These are phyloP conservation scores for Thalassarche chlororhynchos DNA, from an alignment of 2,113 vertebrate species.

Conservation along the genomic window DNA sequence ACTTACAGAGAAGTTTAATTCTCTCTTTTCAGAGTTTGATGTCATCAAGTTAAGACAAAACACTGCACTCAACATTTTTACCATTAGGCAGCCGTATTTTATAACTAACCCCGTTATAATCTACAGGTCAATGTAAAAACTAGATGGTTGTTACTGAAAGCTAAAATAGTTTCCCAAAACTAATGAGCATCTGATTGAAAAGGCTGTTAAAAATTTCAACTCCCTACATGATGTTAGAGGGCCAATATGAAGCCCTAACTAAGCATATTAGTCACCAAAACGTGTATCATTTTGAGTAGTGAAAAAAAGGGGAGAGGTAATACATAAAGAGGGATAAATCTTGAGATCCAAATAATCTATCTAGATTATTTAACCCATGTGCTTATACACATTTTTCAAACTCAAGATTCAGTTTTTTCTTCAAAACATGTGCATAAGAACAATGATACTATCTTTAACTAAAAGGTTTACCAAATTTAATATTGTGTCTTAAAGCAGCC, in stretches of 20 bases:
- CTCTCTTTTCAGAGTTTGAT: background rate
- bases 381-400: background rate
- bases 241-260: background rate
- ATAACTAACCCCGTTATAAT: background rate
- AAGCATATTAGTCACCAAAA: background rate
- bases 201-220: background rate
- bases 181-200: background rate
- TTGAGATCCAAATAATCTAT: background rate
- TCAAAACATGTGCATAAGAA: background rate
- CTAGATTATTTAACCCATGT: background rate
- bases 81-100: background rate
- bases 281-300: background rate
- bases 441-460: background rate
- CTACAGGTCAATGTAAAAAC: background rate
- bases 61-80: background rate
- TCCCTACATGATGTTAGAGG: background rate
- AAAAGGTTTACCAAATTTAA: background rate
- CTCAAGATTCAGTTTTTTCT: background rate
- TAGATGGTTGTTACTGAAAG: background rate
- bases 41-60: background rate
- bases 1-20: background rate
- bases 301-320: background rate
- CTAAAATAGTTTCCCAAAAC: background rate
- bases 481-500: background rate
- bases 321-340: background rate